Evolutionary conservation across 2,888 invertebrate species (phyloP).

Genomic region (Coenonympha glycerion): DNA sequence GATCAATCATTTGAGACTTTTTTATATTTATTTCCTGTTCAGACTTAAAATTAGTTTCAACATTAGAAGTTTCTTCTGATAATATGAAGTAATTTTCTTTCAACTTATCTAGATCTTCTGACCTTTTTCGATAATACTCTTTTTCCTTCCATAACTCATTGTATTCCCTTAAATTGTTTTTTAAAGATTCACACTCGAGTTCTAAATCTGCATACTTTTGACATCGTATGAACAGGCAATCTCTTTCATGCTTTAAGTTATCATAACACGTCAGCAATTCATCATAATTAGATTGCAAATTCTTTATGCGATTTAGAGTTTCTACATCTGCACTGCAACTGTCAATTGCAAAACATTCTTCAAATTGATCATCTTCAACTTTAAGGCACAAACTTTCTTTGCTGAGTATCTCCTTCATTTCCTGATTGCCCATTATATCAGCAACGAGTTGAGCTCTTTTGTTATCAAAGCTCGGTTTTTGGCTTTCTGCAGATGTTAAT

Average conservation of each 20-base stretch:
- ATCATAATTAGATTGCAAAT: slow-evolving; percentile 57
- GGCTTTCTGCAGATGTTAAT: slow-evolving; percentile 42
- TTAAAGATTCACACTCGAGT: slow-evolving; percentile 48
- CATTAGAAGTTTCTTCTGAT: slow-evolving; percentile 54
- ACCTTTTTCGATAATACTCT: slow-evolving; percentile 59
- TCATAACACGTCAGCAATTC: slow-evolving; percentile 59
- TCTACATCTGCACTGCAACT: slow-evolving; percentile 48
- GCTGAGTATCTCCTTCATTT: slow-evolving; percentile 61
- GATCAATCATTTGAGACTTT: slow-evolving; percentile 50
- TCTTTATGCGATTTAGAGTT: slow-evolving; percentile 56
- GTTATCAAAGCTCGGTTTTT: slow-evolving; percentile 39
- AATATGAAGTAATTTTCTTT: slow-evolving; percentile 60
- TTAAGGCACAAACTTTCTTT: slow-evolving; percentile 40
- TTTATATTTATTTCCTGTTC: slow-evolving; percentile 59
- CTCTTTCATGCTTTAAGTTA: slow-evolving; percentile 54
- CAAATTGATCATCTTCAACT: slow-evolving; percentile 34
- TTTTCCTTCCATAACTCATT: slow-evolving; percentile 61
- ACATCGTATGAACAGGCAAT: slow-evolving; percentile 45
- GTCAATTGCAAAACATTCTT: slow-evolving; percentile 36
- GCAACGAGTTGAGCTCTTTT: slow-evolving; percentile 63
- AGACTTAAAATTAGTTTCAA: slow-evolving; percentile 58
- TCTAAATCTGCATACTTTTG: slow-evolving; percentile 53
- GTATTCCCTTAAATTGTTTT: slow-evolving; percentile 52
- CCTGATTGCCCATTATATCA: slow-evolving; percentile 62
- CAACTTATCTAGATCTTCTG: slow-evolving; percentile 53